Base-by-base conservation (phyloP, 2,113 vertebrate species). In the Podarcis muralis region DNA sequence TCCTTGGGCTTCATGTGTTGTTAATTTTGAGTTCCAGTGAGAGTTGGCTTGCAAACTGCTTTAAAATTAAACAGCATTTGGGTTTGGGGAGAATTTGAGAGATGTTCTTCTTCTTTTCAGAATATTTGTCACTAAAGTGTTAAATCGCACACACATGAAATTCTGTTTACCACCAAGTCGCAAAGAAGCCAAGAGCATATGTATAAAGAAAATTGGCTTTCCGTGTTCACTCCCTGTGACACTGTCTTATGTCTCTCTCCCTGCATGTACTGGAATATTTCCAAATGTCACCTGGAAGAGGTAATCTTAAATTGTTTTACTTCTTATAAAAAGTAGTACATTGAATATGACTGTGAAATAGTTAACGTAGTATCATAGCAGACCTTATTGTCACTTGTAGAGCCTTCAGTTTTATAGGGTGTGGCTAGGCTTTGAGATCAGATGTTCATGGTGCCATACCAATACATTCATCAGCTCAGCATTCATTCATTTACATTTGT, bases 231-330 rank as follows among this genome's bases (percentile, higher is more conserved):
- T 95, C 0, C 94, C 93, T 20, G 88, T 96, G 81, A 89, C 79
- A 6, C 78, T 98, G 35, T 95, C 95, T 79, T 98, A 98, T 84
- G 93, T 95, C 27, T 97, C 97, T 0, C 89, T 94, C 32, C 98
- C 98, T 0, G 95, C 85, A 1, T 98, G 98, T 86, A 90, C 91
- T 81, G 86, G 59, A 35, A 95, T 98, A 48, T 91, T 92, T 40
- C 98, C 98, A 87, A 94, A 93, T 7, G 95, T 87, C 83, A 96
- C 96, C 87, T 98, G 98, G 98, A 92, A 92, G 84, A 98, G 98
- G 98, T 98, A 96, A 75, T 71, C 23, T 81, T 62, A 3, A 66
- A 75, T 79, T 90, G 43, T 53, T 90, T 0, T 65, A 16, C 11
- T 32, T 88, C 37, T 84, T 32, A 32, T 23, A 37, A 86, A 78